phyloP scores from a whole-genome alignment of 2,888 invertebrate species.

The Lysandra coridon region DNA sequence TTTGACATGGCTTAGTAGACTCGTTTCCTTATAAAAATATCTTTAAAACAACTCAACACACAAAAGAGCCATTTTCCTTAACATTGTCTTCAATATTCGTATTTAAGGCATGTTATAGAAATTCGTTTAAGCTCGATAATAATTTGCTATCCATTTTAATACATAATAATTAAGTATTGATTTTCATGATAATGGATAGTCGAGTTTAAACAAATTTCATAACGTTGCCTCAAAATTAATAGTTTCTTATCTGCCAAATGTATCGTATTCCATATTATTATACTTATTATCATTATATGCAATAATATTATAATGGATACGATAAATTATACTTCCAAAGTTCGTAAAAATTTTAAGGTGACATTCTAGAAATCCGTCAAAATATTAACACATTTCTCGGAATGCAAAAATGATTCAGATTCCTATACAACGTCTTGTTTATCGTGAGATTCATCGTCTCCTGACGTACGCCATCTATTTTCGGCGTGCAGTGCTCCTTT shows the following conservation, averaged over 20 bases:
- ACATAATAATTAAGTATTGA: too few relatives aligned
- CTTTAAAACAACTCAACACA: neutral
- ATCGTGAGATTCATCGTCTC: slow-evolving; percentile 65
- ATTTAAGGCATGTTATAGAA: neutral
- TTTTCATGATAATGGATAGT: neutral
- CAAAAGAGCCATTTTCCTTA: neutral
- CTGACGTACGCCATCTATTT: slow-evolving; percentile 71
- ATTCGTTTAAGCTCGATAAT: neutral
- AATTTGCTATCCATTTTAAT: neutral
- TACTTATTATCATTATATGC: too few relatives aligned
- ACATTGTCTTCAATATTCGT: neutral
- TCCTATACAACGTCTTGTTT: slow-evolving; percentile 71
- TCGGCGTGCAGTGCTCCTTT: slow-evolving; percentile 48
- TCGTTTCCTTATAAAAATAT: slow-evolving; percentile 15
- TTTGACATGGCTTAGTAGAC: slow-evolving; percentile 11
- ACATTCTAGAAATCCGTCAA: slow-evolving; percentile 3
- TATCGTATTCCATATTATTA: too few relatives aligned
- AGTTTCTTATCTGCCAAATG: neutral
- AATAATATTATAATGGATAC: too few relatives aligned
- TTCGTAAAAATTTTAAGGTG: neutral
- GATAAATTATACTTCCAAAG: neutral
- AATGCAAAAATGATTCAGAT: slow-evolving; percentile 52
- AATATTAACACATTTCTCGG: slow-evolving; percentile 29
- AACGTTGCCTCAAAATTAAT: neutral
- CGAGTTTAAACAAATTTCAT: neutral